Percentiles rank a stretch among this genome's conserved stretches.
phyloP scores from a whole-genome alignment of 2,113 vertebrate species.

The Mobula birostris region DNA sequence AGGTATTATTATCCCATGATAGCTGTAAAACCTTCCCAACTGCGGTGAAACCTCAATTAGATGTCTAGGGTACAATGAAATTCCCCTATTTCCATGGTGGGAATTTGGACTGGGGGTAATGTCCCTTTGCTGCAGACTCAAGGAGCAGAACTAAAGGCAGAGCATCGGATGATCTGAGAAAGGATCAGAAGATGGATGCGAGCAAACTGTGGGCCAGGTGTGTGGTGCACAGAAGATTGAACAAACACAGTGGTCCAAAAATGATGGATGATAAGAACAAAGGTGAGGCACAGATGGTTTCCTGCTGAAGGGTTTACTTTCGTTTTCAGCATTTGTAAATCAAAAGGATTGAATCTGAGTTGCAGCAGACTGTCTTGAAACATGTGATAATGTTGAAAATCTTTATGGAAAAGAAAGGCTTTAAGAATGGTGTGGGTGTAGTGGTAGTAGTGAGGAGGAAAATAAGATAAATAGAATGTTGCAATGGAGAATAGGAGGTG shows the following conservation, averaged over 20 bases:
- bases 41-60: background rate
- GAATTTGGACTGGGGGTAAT: background rate
- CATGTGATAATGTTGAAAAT: background rate
- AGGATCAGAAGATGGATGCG: background rate
- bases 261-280: background rate
- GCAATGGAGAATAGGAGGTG: background rate
- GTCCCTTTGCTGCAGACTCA: background rate
- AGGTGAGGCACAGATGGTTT: background rate
- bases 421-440: background rate
- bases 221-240: background rate
- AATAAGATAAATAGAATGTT: background rate
- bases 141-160: background rate
- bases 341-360: background rate
- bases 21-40: background rate
- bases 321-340: background rate
- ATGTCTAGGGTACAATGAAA: no score
- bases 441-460: background rate
- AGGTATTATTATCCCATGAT: background rate
- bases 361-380: background rate
- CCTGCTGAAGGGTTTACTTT: background rate
- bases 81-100: no score
- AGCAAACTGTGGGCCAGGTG: background rate
- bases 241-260: background rate
- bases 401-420: background rate
- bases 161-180: background rate